Percentiles rank a stretch among this genome's conserved stretches.
These are phyloP conservation scores for Herpetotheres cachinnans DNA, from an alignment of 2,113 vertebrate species.

Conservation along the genomic window DNA sequence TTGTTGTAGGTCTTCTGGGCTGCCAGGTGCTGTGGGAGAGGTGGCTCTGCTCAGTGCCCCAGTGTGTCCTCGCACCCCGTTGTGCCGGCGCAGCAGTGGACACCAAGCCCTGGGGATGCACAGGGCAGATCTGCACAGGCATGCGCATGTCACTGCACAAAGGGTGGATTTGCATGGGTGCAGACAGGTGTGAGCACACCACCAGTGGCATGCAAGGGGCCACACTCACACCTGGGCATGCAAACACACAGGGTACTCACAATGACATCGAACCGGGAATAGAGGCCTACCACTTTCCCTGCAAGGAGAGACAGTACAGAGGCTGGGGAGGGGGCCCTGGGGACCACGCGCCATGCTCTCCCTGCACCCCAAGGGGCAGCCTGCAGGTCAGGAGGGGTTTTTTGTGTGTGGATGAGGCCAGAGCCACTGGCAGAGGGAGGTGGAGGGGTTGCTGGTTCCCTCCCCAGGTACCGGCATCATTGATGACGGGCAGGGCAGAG, in stretches of 20 bases:
- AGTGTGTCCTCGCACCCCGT: fast-evolving
- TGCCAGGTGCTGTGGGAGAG: slow-evolving; percentile 79
- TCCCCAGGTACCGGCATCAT: slow-evolving; percentile 76
- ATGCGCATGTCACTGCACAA: fast-evolving
- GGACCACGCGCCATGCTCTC: background rate
- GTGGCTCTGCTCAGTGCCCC: background rate
- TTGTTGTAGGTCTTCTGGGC: slow-evolving; percentile 93
- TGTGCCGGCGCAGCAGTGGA: background rate
- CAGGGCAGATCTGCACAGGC: background rate
- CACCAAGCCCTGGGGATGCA: background rate
- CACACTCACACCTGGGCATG: too few relatives aligned
- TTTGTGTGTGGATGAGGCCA: background rate
- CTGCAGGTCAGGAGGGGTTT: background rate
- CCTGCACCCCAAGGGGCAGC: background rate
- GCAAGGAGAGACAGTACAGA: background rate
- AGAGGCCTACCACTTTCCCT: slow-evolving; percentile 92
- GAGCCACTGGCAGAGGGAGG: background rate
- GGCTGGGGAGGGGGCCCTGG: background rate
- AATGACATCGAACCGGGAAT: slow-evolving; percentile 94
- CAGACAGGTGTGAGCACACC: background rate
- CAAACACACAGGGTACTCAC: slow-evolving; percentile 76
- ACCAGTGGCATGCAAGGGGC: background rate
- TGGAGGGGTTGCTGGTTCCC: fast-evolving
- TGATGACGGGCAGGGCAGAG: slow-evolving; percentile 90
- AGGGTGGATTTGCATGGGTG: background rate